Evolutionary conservation across 2,113 vertebrate species (phyloP).

Genomic region (Corythornis madagascariensis): DNA sequence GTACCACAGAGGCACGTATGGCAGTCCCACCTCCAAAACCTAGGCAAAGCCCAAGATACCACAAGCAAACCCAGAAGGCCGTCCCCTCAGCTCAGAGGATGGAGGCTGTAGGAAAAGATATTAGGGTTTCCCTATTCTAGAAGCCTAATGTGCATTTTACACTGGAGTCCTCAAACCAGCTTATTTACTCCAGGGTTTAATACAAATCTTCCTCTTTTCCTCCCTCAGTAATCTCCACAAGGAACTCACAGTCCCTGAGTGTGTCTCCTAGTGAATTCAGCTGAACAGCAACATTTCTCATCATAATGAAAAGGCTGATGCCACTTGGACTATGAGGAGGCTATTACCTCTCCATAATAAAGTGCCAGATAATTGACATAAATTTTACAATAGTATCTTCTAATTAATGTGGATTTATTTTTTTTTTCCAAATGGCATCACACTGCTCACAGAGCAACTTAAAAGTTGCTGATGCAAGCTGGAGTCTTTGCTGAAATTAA

Average conservation of each 20-base stretch:
- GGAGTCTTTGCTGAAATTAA: constrained; percentile 49
- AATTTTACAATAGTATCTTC: constrained; percentile 35
- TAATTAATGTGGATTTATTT: constrained; percentile 37
- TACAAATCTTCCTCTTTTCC: background rate
- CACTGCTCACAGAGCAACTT: constrained; percentile 21
- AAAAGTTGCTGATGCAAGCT: constrained; percentile 60
- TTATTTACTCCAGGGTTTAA: background rate
- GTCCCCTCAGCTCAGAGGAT: background rate
- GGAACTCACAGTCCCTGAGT: background rate
- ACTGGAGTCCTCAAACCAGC: background rate
- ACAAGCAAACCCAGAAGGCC: background rate
- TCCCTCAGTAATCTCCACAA: background rate
- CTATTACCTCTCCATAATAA: constrained; percentile 27
- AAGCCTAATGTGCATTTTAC: background rate
- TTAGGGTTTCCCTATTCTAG: background rate
- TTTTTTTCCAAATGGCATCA: background rate
- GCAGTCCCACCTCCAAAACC: background rate
- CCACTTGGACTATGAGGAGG: constrained; percentile 28
- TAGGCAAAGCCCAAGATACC: background rate
- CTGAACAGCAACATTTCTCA: background rate
- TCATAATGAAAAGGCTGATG: constrained; percentile 40
- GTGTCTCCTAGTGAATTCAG: background rate
- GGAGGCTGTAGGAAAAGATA: background rate
- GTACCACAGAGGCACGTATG: background rate
- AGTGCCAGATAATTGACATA: constrained; percentile 45